Base-by-base conservation (phyloP, 1,140 invertebrate genomes). In the Papilio machaon region DNA sequence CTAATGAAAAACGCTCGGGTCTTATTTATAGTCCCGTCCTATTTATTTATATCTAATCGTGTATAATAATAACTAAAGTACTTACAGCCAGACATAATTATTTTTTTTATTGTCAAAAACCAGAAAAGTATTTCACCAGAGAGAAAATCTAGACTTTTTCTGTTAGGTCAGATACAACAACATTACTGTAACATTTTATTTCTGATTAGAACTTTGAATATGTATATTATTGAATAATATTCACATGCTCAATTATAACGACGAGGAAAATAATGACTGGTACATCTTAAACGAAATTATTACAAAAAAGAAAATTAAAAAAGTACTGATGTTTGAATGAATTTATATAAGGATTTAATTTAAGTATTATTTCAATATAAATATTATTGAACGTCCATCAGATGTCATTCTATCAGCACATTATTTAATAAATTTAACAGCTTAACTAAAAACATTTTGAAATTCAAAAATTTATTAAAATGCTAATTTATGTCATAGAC, bases 1-100 rank as follows among this genome's bases (percentile, higher is more conserved):
- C 91, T 93, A 93, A 94, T 94, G 91, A 94, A 94, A 94, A 93
- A 94, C 90, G 90, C 87, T 90, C 58, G 78, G 4, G 73, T 76
- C 81, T 15, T 84, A 89, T 86, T 76, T 84, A 85, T 92, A 93
- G 91, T 86, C 47, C 6, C 17, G 43, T 49, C 35, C 38, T 49
- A 13, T 6, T 23, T 10, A 23, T 75, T 30, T 46, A 75, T 75
- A 52, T 54, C 74, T n/a, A 52, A 75, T 49, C n/a, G 15, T 23
- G 30, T 47, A 13, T 67, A 30, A 23, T 35, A 38, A 47, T 75
- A n/a, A 47, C 46, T 3, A 54, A 54, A n/a, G 15, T n/a, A 54
- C 17, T 54, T 17, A n/a, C 2, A 43, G 38, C 38, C 5, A 54
- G 7, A 17, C 0, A 13, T 6, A 54, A 17, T 54, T 17, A 17